These are phyloP conservation scores for Callyntrura sp. DNA, from an alignment of 2,888 invertebrate species.

Conservation along the genomic window DNA sequence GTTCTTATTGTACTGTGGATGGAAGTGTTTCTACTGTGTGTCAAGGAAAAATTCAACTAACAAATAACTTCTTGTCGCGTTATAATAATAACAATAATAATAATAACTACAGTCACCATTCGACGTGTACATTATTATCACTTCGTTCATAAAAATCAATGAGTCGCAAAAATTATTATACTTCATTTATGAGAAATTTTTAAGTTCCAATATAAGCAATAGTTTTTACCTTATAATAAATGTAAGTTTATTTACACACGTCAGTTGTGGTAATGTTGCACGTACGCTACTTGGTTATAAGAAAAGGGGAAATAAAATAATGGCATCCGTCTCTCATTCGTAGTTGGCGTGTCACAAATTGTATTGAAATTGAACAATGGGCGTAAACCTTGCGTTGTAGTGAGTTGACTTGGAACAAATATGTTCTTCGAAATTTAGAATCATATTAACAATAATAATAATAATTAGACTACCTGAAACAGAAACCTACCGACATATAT, in stretches of 20 bases:
- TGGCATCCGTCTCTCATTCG: conserved; percentile 27
- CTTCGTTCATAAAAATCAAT: conserved; percentile 30
- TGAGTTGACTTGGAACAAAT: neutral
- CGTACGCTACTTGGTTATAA: neutral
- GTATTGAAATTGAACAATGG: conserved; percentile 12
- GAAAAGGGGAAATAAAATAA: neutral
- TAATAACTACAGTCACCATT: neutral
- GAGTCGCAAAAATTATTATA: conserved; percentile 15
- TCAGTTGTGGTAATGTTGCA: too few relatives aligned
- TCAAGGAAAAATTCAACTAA: neutral
- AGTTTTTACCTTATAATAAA: conserved; percentile 24
- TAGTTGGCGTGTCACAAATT: neutral
- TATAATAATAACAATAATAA: conserved; percentile 3
- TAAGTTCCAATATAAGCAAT: conserved; percentile 23
- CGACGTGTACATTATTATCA: conserved; percentile 19
- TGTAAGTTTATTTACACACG: neutral
- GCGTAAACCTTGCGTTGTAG: neutral
- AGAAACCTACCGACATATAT: neutral
- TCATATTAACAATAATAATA: neutral
- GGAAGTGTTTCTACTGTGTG: conserved; percentile 2
- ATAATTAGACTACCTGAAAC: neutral
- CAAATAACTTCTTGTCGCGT: conserved; percentile 26
- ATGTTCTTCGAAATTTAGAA: conserved; percentile 2
- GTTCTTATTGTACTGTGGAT: neutral
- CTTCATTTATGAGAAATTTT: neutral